Base-by-base conservation (phyloP, 2,113 vertebrate species). In the Steatornis caripensis region DNA sequence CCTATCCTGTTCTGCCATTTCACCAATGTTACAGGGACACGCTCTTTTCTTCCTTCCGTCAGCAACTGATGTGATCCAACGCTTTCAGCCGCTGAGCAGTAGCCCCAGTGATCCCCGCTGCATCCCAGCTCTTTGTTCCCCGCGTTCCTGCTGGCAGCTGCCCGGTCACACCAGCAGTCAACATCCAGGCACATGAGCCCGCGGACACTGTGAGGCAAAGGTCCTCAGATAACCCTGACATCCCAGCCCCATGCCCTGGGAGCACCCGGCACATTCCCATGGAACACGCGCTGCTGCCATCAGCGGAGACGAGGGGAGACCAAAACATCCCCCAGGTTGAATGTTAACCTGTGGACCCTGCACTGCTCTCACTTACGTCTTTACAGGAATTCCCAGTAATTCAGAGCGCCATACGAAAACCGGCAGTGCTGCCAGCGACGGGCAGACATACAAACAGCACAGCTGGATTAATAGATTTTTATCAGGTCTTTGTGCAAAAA, bases 21-120 rank as follows among this genome's bases (percentile, higher is more conserved):
- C 77, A 9, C 10, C 55, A 6, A 0, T 0, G 24, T 12, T 5
- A 6, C 32, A 11, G 79, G 49, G 46, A 57, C 2, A 1, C 0
- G 1, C 32, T 80, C 49, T 0, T 0, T 0, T 18, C 49, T 24
- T 29, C 66, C 55, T 51, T 24, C 64, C 69, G 11, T 3, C 85
- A 53, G 71, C 66, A 54, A 19, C 65, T 6, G 55, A n/a, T 2
- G 20, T 0, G 5, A 32, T 9, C 77, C 16, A 29, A 45, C 5
- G 7, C 55, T 3, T 7, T 1, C 49, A 48, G 87, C 65, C 6
- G 23, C 79, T 0, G 3, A 37, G 80, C 8, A 1, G 88, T 74
- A 90, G 53, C n/a, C 11, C 2, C 1, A 66, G 84, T 2, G 6
- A 48, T 77, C 46, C 84, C 69, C 1, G 3, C 69, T 10, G 80